A percentile compares a stretch with the other conserved stretches of the same genome.
Conservation (phyloP, 2,113 vertebrate genomes). For the Genyomyrus donnyi region DNA sequence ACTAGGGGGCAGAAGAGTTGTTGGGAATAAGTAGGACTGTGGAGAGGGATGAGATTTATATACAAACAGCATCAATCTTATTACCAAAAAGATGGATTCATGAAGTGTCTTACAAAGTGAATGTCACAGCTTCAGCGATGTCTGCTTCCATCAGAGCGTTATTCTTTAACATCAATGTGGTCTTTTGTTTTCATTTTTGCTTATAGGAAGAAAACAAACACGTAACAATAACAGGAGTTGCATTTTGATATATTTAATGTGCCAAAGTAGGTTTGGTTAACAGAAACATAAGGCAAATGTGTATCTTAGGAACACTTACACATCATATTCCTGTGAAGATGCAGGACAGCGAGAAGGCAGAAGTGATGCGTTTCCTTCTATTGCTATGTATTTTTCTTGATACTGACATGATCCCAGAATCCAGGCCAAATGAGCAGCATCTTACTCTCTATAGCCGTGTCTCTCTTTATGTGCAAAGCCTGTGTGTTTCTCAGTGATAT, state of each 20-base stretch:
- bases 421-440: conserved; percentile 32
- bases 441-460: conserved; percentile 44
- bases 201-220: neutral
- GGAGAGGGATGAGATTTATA: neutral
- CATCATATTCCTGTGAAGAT: neutral
- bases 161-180: neutral
- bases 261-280: neutral
- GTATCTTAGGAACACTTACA: neutral
- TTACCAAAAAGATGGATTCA: neutral
- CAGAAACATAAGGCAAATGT: neutral
- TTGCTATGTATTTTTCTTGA: conserved; percentile 47
- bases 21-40: neutral
- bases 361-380: neutral
- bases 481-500: neutral
- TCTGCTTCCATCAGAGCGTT: neutral
- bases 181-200: neutral
- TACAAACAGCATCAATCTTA: neutral
- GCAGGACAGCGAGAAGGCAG: neutral
- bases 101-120: neutral
- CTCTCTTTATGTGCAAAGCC: neutral
- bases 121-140: neutral
- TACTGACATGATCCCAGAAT: conserved; percentile 39
- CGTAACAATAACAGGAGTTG: neutral
- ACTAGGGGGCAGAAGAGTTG: conserved; percentile 20
- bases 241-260: neutral